phyloP scores from a whole-genome alignment of 2,888 invertebrate genomes.

The Aphodius granarius region DNA sequence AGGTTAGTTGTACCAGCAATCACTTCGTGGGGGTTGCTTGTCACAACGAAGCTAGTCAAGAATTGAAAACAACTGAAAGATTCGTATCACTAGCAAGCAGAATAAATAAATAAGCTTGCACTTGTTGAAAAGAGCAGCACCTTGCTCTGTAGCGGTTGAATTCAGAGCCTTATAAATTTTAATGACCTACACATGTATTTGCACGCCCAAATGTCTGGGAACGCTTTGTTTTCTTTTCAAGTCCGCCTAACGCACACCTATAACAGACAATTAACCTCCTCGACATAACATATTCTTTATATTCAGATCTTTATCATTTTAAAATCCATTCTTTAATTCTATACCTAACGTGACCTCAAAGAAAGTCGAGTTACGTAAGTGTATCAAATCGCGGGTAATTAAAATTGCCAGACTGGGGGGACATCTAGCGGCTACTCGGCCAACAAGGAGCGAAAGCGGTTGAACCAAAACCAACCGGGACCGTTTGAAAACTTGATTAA shows the following conservation, averaged over 20 bases:
- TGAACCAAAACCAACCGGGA: background rate
- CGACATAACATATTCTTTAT: background rate
- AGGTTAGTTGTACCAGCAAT: no score
- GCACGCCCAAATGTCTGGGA: slow-evolving; percentile 34
- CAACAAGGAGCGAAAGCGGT: background rate
- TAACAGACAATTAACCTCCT: no score
- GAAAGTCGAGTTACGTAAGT: background rate
- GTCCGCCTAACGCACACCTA: no score
- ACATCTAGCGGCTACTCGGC: background rate
- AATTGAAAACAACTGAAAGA: no score
- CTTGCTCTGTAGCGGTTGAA: background rate
- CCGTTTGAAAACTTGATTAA: background rate
- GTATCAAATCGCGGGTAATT: background rate
- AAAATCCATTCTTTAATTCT: background rate
- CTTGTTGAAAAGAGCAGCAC: background rate
- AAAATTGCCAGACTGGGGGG: background rate
- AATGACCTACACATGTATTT: slow-evolving; percentile 34
- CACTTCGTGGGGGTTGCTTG: no score
- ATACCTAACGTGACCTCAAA: background rate
- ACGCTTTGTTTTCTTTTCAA: slow-evolving; percentile 29
- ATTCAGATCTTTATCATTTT: background rate
- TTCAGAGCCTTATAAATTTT: slow-evolving; percentile 26
- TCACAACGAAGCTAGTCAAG: no score
- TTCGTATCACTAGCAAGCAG: background rate
- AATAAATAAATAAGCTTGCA: background rate